Conservation (phyloP, 2,113 vertebrate genomes). For the Paralichthys olivaceus region DNA sequence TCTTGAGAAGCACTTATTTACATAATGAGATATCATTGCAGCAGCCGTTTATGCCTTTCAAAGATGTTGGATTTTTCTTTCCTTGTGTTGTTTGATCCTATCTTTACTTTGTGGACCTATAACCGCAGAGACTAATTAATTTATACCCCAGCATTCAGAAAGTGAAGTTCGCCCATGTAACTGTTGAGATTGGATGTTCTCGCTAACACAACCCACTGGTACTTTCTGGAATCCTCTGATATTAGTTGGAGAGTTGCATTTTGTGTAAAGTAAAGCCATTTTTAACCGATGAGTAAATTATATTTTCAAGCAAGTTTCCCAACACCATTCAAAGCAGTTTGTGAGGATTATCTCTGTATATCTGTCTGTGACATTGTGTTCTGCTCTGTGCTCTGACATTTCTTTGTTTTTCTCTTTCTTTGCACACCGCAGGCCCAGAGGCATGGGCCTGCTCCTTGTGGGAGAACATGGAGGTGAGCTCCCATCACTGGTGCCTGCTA, state of each 20-base stretch:
- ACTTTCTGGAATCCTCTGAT: no score
- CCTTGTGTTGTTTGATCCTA: slow-evolving; percentile 2
- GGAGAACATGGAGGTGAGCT: not conserved
- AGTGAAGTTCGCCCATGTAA: not conserved
- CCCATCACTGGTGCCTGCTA: not conserved
- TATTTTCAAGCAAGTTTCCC: no score
- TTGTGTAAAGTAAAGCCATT: no score
- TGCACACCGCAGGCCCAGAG: not conserved
- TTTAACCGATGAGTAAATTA: no score
- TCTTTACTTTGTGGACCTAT: slow-evolving; percentile 7
- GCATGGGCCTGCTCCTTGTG: not conserved
- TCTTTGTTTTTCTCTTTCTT: not conserved
- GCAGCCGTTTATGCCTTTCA: slow-evolving; percentile 50
- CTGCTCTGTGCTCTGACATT: not conserved
- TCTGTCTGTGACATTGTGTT: not conserved
- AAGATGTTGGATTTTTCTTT: slow-evolving; percentile 3
- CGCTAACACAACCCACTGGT: no score
- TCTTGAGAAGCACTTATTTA: slow-evolving; percentile 66
- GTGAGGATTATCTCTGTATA: not conserved
- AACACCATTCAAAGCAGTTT: not conserved
- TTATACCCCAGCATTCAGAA: not conserved
- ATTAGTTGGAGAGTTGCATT: no score
- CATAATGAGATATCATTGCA: slow-evolving; percentile 69
- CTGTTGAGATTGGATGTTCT: not conserved
- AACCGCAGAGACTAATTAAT: slow-evolving; percentile 1